Conservation (phyloP, 1,140 invertebrate species). For the Brachionus rotundiformis region DNA sequence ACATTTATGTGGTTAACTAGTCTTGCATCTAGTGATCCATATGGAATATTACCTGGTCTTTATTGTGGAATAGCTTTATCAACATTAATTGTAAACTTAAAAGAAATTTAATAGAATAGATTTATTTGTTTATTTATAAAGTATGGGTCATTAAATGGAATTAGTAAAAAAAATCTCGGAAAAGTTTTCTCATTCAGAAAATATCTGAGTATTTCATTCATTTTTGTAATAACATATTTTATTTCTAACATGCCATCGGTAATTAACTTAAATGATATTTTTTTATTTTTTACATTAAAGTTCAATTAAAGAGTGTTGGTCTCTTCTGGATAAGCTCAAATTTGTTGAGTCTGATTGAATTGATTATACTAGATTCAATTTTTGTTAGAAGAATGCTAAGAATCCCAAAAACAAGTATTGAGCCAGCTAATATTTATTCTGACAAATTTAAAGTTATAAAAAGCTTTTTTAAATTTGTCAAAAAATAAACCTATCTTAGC, state of each 20-base stretch:
- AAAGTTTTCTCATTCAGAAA: conserved; percentile 24
- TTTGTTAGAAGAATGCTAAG: neutral
- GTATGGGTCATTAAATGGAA: conserved; percentile 8
- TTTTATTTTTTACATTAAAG: neutral
- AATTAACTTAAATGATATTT: neutral
- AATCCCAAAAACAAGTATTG: conserved; percentile 15
- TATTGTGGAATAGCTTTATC: neutral
- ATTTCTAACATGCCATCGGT: conserved; percentile 40
- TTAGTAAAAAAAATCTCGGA: neutral
- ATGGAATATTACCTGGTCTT: neutral
- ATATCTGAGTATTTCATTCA: conserved; percentile 20
- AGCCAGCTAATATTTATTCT: neutral
- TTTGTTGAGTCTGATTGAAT: conserved; percentile 11
- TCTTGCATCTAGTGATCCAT: conserved; percentile 9
- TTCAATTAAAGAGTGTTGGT: neutral
- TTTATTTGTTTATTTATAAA: neutral
- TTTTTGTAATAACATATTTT: conserved; percentile 14
- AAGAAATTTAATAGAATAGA: no score
- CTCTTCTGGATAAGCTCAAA: conserved; percentile 25
- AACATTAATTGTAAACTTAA: neutral
- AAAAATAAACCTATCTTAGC: neutral
- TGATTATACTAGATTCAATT: conserved; percentile 16
- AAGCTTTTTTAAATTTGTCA: neutral
- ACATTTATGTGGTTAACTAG: conserved; percentile 29
- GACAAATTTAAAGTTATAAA: neutral